A percentile compares a stretch with the other conserved stretches of the same genome.
Evolutionary conservation across 92 coral and sea anemone genomes (phyloP).

Genomic region (Porites evermanni): DNA sequence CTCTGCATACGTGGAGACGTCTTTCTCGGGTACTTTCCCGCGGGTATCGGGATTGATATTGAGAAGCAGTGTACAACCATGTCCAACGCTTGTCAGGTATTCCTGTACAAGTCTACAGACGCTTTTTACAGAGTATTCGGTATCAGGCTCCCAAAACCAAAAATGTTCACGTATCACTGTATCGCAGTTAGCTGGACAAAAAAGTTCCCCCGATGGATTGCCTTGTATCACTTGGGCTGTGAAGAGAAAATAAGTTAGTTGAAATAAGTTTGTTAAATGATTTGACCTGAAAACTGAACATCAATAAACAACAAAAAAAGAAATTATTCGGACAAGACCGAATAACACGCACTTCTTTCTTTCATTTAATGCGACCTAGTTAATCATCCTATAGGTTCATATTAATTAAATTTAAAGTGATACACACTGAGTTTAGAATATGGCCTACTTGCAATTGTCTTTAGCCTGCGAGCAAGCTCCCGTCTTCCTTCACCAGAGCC

Average conservation of each 20-base stretch:
- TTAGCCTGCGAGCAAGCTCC: too few species aligned
- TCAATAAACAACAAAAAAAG: too few species aligned
- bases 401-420: too few species aligned
- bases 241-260: not conserved
- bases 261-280: not conserved
- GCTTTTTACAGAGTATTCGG: constrained; percentile 71
- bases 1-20: constrained; percentile 62
- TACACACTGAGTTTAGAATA: too few species aligned
- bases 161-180: constrained; percentile 85
- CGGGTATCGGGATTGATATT: constrained; percentile 78
- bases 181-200: constrained; percentile 88
- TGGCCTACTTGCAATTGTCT: too few species aligned
- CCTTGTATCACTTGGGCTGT: constrained; percentile 42
- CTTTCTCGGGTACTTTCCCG: constrained; percentile 76
- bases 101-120: constrained; percentile 61
- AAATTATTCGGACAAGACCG: too few species aligned
- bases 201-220: constrained; percentile 67
- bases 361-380: too few species aligned
- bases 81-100: constrained; percentile 85
- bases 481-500: too few species aligned
- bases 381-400: too few species aligned
- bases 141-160: constrained; percentile 85
- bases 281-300: too few species aligned
- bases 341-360: too few species aligned
- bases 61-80: constrained; percentile 83